A percentile compares a stretch with the other conserved stretches of the same genome.
These are phyloP conservation scores for Rutilus rutilus DNA, from an alignment of 2,113 vertebrate genomes.

Conservation along the genomic window DNA sequence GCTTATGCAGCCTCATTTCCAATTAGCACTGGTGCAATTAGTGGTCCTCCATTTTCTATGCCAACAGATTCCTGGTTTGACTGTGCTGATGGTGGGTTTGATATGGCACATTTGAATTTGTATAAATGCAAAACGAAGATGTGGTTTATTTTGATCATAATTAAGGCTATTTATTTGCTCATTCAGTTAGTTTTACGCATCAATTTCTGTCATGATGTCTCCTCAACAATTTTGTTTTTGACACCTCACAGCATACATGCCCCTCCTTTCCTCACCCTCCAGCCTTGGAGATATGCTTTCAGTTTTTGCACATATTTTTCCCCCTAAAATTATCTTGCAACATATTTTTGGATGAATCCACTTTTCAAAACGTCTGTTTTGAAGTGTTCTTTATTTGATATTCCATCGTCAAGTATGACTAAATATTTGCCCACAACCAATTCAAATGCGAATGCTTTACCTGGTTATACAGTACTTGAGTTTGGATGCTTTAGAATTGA, in stretches of 20 bases:
- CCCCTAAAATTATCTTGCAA: not conserved
- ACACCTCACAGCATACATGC: slow-evolving; percentile 23
- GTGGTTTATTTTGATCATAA: not conserved
- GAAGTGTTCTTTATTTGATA: not conserved
- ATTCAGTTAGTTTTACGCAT: not conserved
- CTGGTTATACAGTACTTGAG: not conserved
- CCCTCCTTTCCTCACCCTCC: slow-evolving; percentile 23
- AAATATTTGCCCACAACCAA: slow-evolving; percentile 23
- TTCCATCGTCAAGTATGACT: slow-evolving; percentile 32
- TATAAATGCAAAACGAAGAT: not conserved
- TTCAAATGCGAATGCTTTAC: slow-evolving; percentile 6
- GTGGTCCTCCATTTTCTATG: slow-evolving; percentile 83
- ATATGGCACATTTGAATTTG: slow-evolving; percentile 63
- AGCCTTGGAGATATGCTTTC: slow-evolving; percentile 23
- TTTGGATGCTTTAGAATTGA: not conserved
- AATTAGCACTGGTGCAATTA: slow-evolving; percentile 79
- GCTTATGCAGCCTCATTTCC: slow-evolving; percentile 68
- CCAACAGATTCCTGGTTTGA: slow-evolving; percentile 71
- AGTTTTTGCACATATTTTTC: slow-evolving; percentile 20
- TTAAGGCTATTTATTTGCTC: not conserved
- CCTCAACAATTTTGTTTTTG: slow-evolving; percentile 44
- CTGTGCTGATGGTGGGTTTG: slow-evolving; percentile 71
- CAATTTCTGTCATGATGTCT: slow-evolving; percentile 18
- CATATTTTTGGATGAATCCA: not conserved
- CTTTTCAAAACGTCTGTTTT: not conserved